Base-by-base conservation (phyloP, 2,113 vertebrate genomes). In the Mus spicilegus region DNA sequence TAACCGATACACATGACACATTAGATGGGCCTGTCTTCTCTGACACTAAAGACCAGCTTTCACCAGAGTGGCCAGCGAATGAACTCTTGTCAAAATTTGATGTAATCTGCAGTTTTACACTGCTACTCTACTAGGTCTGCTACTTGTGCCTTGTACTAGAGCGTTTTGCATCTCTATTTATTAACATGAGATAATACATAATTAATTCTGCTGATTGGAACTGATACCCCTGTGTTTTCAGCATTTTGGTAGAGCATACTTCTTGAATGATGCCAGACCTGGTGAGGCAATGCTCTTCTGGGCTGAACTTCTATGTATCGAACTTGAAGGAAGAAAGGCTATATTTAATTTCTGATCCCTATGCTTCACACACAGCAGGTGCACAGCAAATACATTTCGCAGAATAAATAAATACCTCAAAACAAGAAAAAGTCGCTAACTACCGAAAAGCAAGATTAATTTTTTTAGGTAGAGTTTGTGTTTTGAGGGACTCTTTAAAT, bases 41-140 rank as follows among this genome's bases (percentile, higher is more conserved):
- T 86, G 95, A 86, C 36, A 91, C 30, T 89, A 90, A 95, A 63
- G 82, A 70, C 26, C 51, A 33, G 82, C 8, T 85, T 91, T 39
- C 92, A 77, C 30, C 16, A 65, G 9, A 81, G 76, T 28, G 33
- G 42, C 33, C 19, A 97, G 36, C 75, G 58, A 84, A 16, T 76
- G n/a, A 19, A 87, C 90, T 69, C 17, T 0, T 78, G 39, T 82
- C 63, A 89, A 14, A 78, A 28, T 19, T 49, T 91, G 54, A 63
- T 65, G 67, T 51, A 93, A 94, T 72, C 2, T 90, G 24, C 4
- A 13, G 26, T 96, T 96, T 96, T 49, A 67, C 3, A 87, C 9
- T 58, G 5, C 86, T 72, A 49, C 39, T 49, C 84, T 46, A 49
- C 49, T 42, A 49, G 61, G 28, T 5, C 17, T 5, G 1, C 1